Base-by-base conservation (phyloP, 2,113 vertebrate species). In the Serinus canaria region DNA sequence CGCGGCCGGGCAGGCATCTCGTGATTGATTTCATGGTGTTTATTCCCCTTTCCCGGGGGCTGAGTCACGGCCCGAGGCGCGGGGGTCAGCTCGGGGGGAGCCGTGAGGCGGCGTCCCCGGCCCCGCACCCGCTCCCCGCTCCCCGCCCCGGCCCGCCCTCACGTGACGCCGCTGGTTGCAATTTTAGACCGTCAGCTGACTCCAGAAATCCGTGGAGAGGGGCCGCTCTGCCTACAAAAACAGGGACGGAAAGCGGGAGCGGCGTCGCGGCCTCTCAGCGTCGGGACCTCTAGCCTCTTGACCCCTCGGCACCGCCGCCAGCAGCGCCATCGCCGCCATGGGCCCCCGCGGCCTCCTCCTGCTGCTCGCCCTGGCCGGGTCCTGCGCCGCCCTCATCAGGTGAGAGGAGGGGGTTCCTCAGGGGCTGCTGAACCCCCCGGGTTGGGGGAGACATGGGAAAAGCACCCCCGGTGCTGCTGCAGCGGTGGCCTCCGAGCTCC, bases 131-230 rank as follows among this genome's bases (percentile, higher is more conserved):
- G 18, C 47, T 49, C 58, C 60, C 82, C 69, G 18, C 52, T 49
- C 62, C 60, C 85, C 69, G 18, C 62, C 84, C 80, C 83, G 49
- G 39, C 82, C 50, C 76, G 52, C 74, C 62, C 55, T 85, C 96
- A 94, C 92, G 87, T 96, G 96, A 89, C 81, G 24, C 82, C 14
- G 64, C 62, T 7, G 41, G 43, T 37, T 70, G 95, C 95, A 64
- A 56, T 89, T 75, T 73, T 27, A 92, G 86, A 6, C 80, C 35
- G 91, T 97, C 96, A 97, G 96, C 87, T 97, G 96, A 97, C 81
- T 2, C 15, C 7, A 27, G 43, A 58, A 62, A 75, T 68, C 92
- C 64, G 56, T 20, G 78, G 84, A 69, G 88, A 78, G 74, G 14
- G 53, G 15, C 66, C 17, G 47, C 69, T 59, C 70, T 82, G 37